phyloP scores from a whole-genome alignment of 2,113 vertebrate species.

The Dicentrarchus labrax region DNA sequence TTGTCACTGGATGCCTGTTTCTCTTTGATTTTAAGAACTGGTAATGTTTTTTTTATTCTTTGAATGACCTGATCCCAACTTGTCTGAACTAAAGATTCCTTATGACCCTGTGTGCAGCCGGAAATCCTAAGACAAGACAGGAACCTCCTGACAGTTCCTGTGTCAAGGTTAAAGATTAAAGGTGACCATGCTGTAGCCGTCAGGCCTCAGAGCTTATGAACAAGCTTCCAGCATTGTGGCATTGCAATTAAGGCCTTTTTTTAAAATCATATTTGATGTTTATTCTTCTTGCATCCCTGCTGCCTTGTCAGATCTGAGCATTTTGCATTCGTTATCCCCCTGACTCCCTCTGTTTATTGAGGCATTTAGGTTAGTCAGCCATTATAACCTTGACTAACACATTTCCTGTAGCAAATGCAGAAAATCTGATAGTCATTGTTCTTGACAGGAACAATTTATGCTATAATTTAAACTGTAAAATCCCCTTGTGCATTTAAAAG shows the following conservation, averaged over 20 bases:
- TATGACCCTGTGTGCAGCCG: not conserved
- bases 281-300: conserved; percentile 39
- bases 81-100: conserved; percentile 31
- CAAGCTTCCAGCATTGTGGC: conserved; percentile 19
- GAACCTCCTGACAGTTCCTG: conserved; percentile 25
- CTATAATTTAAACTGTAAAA: conserved; percentile 56
- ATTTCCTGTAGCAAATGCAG: conserved; percentile 50
- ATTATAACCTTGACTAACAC: conserved; percentile 61
- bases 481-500: conserved; percentile 46
- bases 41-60: conserved; percentile 34
- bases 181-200: conserved; percentile 38
- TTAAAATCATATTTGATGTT: conserved; percentile 37
- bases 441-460: conserved; percentile 35
- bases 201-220: conserved; percentile 11
- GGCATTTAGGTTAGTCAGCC: conserved; percentile 48
- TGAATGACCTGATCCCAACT: conserved; percentile 9
- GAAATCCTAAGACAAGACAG: conserved; percentile 37
- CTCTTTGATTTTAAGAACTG: conserved; percentile 42
- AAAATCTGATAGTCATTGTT: conserved; percentile 40
- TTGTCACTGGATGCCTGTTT: conserved; percentile 18
- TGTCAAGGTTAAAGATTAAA: conserved; percentile 57
- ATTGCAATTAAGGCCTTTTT: conserved; percentile 29
- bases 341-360: conserved; percentile 33
- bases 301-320: conserved; percentile 28
- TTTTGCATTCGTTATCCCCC: conserved; percentile 42